Base-by-base conservation (phyloP, 2,113 vertebrate genomes). In the Poeciliopsis prolifica region DNA sequence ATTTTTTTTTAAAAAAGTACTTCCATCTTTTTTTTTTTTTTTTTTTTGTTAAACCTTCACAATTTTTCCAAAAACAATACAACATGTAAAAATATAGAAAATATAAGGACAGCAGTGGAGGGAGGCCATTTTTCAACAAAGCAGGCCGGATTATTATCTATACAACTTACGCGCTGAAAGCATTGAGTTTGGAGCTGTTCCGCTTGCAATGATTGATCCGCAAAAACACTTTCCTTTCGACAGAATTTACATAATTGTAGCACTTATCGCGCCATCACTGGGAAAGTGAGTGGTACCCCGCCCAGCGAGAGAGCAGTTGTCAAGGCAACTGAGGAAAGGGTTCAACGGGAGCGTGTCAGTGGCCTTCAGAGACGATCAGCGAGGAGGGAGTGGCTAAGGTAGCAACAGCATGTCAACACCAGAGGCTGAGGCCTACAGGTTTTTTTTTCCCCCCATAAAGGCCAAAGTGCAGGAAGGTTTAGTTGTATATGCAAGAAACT, bases 181-280 rank as follows among this genome's bases (percentile, higher is more conserved):
- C 64, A 64, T 58, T 8, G 1, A 58, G 48, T 72, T 19, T 1
- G 65, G 54, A 65, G 83, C 79, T 74, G 74, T 80, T 82, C 74
- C 79, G 74, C 77, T 65, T 60, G 48, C 80, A 78, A 74, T 86
- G 78, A 80, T 75, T 75, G 83, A 88, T 88, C 83, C 90, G 71
- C 54, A 83, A 86, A 90, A 91, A 88, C 91, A 90, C 89, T 91
- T 89, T 83, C 65, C 74, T 83, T 37, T 77, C 77, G 65, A 76
- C 70, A 79, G 68, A 85, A 95, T 95, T 94, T 92, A 89, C 94
- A 94, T 95, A 94, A 95, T 94, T 94, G 90, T 82, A 88, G 89
- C 92, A 94, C 93, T 95, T 94, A 94, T 94, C 81, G 31, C 44
- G 30, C 88, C 81, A 92, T 92, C 89, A 79, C 75, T 15, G 78